A percentile compares a stretch with the other conserved stretches of the same genome.
These are phyloP conservation scores for Stegostoma tigrinum DNA, from an alignment of 2,113 vertebrate species.

Conservation along the genomic window DNA sequence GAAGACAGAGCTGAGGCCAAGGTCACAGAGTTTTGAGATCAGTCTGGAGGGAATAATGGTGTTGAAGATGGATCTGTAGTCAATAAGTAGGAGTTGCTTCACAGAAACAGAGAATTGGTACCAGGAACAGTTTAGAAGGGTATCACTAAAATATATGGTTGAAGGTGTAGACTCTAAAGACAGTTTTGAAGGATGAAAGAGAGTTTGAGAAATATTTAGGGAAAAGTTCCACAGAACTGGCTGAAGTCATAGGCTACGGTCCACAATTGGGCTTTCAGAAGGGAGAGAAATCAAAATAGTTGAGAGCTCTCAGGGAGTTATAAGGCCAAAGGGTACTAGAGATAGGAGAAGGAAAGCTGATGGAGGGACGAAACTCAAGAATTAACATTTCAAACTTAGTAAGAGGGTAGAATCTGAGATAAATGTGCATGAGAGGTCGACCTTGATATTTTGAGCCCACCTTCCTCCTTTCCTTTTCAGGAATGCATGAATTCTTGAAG, in stretches of 20 bases:
- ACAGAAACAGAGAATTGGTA: background rate
- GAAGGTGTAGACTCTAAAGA: background rate
- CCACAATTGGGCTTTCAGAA: background rate
- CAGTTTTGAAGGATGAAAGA: background rate
- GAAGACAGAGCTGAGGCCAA: too few relatives aligned
- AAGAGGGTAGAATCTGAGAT: background rate
- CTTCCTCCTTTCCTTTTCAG: background rate
- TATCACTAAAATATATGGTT: background rate
- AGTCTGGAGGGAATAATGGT: too few relatives aligned
- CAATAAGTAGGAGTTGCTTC: background rate
- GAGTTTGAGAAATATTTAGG: background rate
- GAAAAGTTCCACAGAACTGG: too few relatives aligned
- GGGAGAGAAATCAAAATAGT: background rate
- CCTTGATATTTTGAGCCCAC: background rate
- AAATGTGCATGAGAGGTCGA: background rate
- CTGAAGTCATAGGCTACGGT: too few relatives aligned
- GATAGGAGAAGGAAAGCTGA: background rate
- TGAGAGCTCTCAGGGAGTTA: background rate
- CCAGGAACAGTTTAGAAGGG: too few relatives aligned
- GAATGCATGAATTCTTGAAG: background rate
- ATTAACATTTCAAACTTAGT: background rate
- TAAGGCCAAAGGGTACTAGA: background rate
- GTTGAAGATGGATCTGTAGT: too few relatives aligned
- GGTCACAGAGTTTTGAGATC: too few relatives aligned
- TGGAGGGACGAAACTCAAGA: background rate